Percentiles rank a stretch among this genome's conserved stretches.
Conservation (phyloP, 2,113 vertebrate species). For the Neogale vison region DNA sequence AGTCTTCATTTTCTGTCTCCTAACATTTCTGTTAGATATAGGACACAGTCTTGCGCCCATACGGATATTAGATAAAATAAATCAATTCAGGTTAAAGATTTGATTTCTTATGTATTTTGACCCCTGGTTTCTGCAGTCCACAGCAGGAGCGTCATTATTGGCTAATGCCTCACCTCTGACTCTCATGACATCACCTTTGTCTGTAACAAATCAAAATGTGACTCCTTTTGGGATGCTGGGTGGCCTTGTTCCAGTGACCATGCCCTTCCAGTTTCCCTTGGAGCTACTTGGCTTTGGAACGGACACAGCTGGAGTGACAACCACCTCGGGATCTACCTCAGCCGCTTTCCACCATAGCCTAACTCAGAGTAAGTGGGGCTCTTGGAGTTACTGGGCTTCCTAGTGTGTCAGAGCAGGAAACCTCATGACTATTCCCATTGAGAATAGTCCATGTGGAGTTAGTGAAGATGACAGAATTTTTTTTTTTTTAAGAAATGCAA, state of each 20-base stretch:
- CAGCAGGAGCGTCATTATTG: slow-evolving; percentile 91
- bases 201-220: slow-evolving; percentile 90
- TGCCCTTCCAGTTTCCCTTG: slow-evolving; percentile 97
- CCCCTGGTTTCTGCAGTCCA: slow-evolving; percentile 88
- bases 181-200: slow-evolving; percentile 91
- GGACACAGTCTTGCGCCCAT: slow-evolving; percentile 31
- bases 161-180: slow-evolving; percentile 91
- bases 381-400: neutral
- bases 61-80: slow-evolving; percentile 61
- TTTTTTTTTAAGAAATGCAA: neutral
- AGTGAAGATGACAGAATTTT: neutral
- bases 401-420: slow-evolving; percentile 6
- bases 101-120: slow-evolving; percentile 62
- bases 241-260: slow-evolving; percentile 96
- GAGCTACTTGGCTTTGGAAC: slow-evolving; percentile 92
- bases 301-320: slow-evolving; percentile 89
- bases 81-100: slow-evolving; percentile 26
- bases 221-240: slow-evolving; percentile 96
- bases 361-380: slow-evolving; percentile 87
- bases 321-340: slow-evolving; percentile 92
- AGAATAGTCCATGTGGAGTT: neutral
- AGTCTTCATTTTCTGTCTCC: slow-evolving; percentile 31
- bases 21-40: neutral
- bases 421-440: neutral
- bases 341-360: slow-evolving; percentile 90